These are phyloP conservation scores for Pegoplata infirma DNA, from an alignment of 2,888 invertebrate genomes.

Conservation along the genomic window DNA sequence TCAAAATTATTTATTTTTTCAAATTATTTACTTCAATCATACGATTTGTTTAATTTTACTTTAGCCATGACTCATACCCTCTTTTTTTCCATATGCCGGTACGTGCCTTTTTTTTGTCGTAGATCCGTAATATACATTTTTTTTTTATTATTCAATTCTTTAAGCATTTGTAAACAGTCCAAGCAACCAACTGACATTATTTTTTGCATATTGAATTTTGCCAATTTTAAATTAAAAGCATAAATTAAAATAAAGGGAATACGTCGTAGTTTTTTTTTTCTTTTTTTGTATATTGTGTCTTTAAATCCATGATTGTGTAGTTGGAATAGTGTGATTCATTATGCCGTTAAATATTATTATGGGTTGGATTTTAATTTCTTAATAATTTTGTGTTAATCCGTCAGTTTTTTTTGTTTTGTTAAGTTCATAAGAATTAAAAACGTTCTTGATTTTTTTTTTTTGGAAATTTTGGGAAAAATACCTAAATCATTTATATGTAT, in stretches of 20 bases:
- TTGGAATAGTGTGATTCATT: constrained; percentile 37
- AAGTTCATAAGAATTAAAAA: background rate
- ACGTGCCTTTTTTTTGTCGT: constrained; percentile 45
- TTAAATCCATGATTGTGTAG: background rate
- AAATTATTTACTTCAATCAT: constrained; percentile 29
- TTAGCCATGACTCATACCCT: constrained; percentile 49
- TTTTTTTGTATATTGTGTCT: too few relatives aligned
- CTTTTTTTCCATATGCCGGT: constrained; percentile 21
- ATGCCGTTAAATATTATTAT: constrained; percentile 20
- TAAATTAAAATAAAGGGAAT: constrained; percentile 21
- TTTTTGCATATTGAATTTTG: constrained; percentile 31
- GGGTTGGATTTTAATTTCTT: constrained; percentile 23
- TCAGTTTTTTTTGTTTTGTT: constrained; percentile 16
- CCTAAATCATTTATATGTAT: too few relatives aligned
- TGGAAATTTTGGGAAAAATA: background rate
- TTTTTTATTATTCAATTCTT: constrained; percentile 18
- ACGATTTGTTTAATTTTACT: constrained; percentile 46
- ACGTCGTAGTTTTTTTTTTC: constrained; percentile 19
- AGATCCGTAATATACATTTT: constrained; percentile 5
- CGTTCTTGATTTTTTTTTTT: background rate
- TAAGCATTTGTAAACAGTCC: constrained; percentile 41
- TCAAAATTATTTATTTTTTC: background rate
- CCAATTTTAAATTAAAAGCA: constrained; percentile 26
- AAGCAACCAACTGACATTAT: constrained; percentile 3
- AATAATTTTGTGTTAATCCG: constrained; percentile 31